Conservation (phyloP, 2,797 vertebrate species). For the Enteromius fasciolatus region DNA sequence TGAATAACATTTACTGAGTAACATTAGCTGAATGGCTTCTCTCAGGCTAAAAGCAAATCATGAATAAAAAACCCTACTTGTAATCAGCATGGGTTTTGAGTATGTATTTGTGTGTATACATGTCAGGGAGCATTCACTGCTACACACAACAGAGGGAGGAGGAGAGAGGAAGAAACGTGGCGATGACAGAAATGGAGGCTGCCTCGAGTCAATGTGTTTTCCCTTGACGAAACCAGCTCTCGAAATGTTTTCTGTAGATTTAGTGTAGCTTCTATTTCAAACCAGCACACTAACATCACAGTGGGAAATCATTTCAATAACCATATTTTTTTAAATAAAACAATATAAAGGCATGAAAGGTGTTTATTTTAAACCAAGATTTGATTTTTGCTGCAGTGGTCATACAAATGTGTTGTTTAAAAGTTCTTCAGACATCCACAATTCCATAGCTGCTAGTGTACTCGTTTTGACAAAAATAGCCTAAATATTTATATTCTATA, state of each 20-base stretch:
- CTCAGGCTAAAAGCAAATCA: constrained; percentile 70
- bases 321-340: neutral
- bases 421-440: neutral
- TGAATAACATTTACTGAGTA: constrained; percentile 67
- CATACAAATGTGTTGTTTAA: neutral
- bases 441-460: neutral
- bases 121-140: constrained; percentile 34
- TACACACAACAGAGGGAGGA: constrained; percentile 4
- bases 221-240: neutral
- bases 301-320: neutral
- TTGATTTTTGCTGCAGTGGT: neutral
- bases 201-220: neutral
- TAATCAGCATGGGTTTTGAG: constrained; percentile 55
- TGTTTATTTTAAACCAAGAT: neutral
- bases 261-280: neutral
- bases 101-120: constrained; percentile 33
- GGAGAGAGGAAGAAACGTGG: neutral
- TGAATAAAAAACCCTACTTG: constrained; percentile 61
- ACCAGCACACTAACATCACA: constrained; percentile 19
- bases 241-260: neutral
- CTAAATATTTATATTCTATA: too few species aligned
- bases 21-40: constrained; percentile 69
- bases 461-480: neutral
- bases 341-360: neutral
- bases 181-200: constrained; percentile 10